These are phyloP conservation scores for Dendroctonus valens DNA, from an alignment of 1,140 invertebrate genomes.

Conservation along the genomic window DNA sequence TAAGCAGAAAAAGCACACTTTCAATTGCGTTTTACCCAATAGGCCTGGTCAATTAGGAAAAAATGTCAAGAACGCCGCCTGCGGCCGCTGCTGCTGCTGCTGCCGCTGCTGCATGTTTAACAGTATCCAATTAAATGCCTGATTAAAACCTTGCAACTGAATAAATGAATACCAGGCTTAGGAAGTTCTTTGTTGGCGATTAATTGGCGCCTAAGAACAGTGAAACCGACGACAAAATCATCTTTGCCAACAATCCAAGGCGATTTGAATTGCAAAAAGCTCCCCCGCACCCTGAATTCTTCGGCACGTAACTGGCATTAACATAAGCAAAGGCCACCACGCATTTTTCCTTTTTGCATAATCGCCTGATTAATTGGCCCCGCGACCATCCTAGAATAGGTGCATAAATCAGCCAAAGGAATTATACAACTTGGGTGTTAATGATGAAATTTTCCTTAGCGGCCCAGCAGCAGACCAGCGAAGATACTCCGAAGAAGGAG, in stretches of 20 bases:
- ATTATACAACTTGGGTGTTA: neutral
- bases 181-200: neutral
- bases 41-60: slow-evolving; percentile 5
- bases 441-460: slow-evolving; percentile 5
- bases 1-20: slow-evolving; percentile 4
- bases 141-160: slow-evolving; percentile 7
- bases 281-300: too few relatives aligned
- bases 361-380: slow-evolving; percentile 2
- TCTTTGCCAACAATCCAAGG: too few relatives aligned
- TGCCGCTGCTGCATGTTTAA: neutral
- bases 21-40: neutral
- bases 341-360: slow-evolving; percentile 8
- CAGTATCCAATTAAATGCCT: slow-evolving; percentile 5
- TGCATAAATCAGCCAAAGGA: neutral
- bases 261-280: too few relatives aligned
- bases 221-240: too few relatives aligned
- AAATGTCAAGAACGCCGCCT: slow-evolving; percentile 14
- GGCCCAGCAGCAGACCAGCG: slow-evolving; percentile 43
- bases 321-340: neutral
- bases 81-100: neutral
- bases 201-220: neutral
- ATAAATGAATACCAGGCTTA: neutral
- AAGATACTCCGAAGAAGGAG: slow-evolving; percentile 68
- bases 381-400: neutral
- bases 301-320: neutral